These are phyloP conservation scores for Neocrepidodera transversa DNA, from an alignment of 2,888 invertebrate species.

Conservation along the genomic window DNA sequence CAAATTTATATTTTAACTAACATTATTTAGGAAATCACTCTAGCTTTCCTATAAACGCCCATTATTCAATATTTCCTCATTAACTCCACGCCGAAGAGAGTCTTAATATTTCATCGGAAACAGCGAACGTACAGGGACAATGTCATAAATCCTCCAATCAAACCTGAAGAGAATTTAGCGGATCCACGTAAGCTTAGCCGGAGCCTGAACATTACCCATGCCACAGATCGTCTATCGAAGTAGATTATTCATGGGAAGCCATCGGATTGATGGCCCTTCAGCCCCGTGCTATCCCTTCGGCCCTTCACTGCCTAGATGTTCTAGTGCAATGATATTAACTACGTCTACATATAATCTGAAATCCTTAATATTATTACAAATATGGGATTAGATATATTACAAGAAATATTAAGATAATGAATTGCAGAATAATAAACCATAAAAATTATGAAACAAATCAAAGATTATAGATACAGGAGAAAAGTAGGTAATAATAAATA, in stretches of 20 bases:
- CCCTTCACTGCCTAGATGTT: not conserved
- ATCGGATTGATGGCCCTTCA: slow-evolving; percentile 5
- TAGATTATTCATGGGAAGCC: not conserved
- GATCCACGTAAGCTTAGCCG: not conserved
- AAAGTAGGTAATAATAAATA: too few relatives aligned
- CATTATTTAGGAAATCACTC: too few relatives aligned
- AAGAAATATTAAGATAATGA: too few relatives aligned
- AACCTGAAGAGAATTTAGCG: slow-evolving; percentile 6
- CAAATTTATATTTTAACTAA: too few relatives aligned
- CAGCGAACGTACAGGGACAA: not conserved
- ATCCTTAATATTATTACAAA: too few relatives aligned
- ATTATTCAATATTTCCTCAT: slow-evolving; percentile 5
- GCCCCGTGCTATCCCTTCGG: not conserved
- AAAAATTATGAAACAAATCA: too few relatives aligned
- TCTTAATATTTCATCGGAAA: slow-evolving; percentile 1
- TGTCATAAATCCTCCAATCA: slow-evolving; percentile 6
- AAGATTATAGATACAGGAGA: too few relatives aligned
- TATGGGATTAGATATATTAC: too few relatives aligned
- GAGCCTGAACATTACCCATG: not conserved
- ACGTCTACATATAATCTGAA: slow-evolving; percentile 1
- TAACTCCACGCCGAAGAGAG: not conserved
- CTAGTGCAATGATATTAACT: not conserved
- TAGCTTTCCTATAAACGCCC: not conserved
- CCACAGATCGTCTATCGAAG: not conserved
- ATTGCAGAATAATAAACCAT: too few relatives aligned